Evolutionary conservation across 2,113 vertebrate species (phyloP).

Genomic region (Microcebus jonahi): DNA sequence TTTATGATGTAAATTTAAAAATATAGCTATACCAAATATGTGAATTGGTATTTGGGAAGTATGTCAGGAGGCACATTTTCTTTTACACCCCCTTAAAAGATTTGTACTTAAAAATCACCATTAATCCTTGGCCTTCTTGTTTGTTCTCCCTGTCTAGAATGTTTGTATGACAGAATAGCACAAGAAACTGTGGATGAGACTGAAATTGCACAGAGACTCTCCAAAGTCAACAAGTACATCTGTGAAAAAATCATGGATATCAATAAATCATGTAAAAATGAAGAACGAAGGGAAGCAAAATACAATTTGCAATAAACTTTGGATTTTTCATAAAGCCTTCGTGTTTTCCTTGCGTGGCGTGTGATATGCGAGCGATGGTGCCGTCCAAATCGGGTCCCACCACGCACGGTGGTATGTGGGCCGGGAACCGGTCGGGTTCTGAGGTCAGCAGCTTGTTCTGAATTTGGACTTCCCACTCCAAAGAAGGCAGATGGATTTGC

Average conservation of each 20-base stretch:
- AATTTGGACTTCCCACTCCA: constrained; percentile 50
- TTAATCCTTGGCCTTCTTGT: constrained; percentile 69
- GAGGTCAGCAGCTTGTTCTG: neutral
- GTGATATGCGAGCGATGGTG: constrained; percentile 64
- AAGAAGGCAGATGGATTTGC: constrained; percentile 56
- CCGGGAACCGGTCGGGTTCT: neutral
- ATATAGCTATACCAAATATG: neutral
- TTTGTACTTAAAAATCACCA: neutral
- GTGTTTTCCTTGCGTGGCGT: constrained; percentile 83
- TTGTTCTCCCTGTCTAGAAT: constrained; percentile 88
- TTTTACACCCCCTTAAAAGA: neutral
- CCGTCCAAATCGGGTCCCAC: neutral
- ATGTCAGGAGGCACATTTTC: neutral
- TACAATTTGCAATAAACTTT: constrained; percentile 92
- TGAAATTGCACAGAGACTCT: constrained; percentile 99
- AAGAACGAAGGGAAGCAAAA: constrained; percentile 98
- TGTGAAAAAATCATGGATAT: constrained; percentile 99
- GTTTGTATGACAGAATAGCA: constrained; percentile 99
- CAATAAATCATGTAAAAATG: constrained; percentile 99
- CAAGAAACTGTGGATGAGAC: constrained; percentile 99
- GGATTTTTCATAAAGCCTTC: constrained; percentile 88
- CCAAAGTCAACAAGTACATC: constrained; percentile 99
- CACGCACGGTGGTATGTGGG: neutral
- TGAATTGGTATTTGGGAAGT: constrained; percentile 1
- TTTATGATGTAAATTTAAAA: neutral